Conservation (phyloP, 2,888 invertebrate genomes). For the Pammene fasciana region DNA sequence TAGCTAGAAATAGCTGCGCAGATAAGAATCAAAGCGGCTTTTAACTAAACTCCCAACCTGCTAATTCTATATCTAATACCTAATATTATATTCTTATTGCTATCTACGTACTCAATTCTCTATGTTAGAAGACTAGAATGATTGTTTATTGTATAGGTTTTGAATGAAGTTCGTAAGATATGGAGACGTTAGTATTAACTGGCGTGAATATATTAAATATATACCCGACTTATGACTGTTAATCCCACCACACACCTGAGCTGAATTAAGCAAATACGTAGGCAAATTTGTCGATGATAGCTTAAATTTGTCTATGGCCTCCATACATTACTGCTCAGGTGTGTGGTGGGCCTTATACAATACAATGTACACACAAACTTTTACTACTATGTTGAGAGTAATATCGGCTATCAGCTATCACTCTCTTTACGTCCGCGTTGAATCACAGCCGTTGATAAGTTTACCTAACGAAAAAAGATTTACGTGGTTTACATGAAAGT, state of each 20-base stretch:
- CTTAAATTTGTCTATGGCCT: no score
- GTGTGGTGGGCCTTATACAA: no score
- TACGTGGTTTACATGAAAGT: slow-evolving; percentile 7
- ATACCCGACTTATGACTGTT: no score
- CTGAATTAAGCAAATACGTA: no score
- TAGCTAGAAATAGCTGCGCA: neutral
- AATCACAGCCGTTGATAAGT: neutral
- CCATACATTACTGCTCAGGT: no score
- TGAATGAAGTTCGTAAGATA: slow-evolving; percentile 9
- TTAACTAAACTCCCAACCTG: slow-evolving; percentile 15
- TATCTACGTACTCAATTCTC: slow-evolving; percentile 5
- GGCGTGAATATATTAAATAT: no score
- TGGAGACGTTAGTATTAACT: neutral
- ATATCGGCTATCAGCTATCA: neutral
- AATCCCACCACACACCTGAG: no score
- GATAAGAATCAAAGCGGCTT: neutral
- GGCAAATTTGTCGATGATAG: no score
- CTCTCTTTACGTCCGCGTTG: neutral
- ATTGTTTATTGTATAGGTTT: slow-evolving; percentile 26
- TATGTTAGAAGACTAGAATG: slow-evolving; percentile 23
- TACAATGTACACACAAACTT: no score
- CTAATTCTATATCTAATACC: slow-evolving; percentile 44
- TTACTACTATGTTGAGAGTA: neutral
- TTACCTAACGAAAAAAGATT: slow-evolving; percentile 5
- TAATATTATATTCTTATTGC: slow-evolving; percentile 2